These are phyloP conservation scores for Eidolon helvum DNA, from an alignment of 2,113 vertebrate species.

Conservation along the genomic window DNA sequence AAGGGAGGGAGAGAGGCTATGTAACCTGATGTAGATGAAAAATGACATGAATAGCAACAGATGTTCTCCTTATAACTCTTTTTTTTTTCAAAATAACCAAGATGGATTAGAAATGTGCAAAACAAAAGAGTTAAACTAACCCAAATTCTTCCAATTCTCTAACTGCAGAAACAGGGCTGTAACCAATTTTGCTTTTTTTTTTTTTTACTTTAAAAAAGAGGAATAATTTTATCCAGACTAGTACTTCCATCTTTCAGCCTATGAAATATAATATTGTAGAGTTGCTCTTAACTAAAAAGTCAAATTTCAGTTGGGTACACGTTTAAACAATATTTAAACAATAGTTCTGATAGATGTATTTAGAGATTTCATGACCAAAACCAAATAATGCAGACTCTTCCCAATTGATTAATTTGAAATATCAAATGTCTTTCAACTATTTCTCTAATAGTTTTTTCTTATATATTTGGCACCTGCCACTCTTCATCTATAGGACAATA, in stretches of 20 bases:
- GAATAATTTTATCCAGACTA: conserved; percentile 75
- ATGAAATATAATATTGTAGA: conserved; percentile 62
- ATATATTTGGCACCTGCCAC: conserved; percentile 46
- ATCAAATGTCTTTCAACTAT: conserved; percentile 11
- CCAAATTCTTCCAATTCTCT: conserved; percentile 73
- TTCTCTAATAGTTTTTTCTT: background rate
- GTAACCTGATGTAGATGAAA: conserved; percentile 44
- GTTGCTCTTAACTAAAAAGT: conserved; percentile 43
- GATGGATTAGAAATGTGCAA: conserved; percentile 71
- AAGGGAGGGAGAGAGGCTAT: background rate
- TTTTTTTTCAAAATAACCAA: conserved; percentile 48
- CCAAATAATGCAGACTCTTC: conserved; percentile 13
- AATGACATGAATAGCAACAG: conserved; percentile 69
- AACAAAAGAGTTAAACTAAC: conserved; percentile 66
- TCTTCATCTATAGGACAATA: conserved; percentile 21
- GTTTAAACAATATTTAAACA: conserved; percentile 32
- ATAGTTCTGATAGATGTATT: conserved; percentile 15
- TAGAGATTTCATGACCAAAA: background rate
- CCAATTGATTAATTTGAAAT: conserved; percentile 27
- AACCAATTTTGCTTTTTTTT: conserved; percentile 66
- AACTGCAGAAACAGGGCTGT: conserved; percentile 60
- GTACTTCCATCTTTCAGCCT: conserved; percentile 47
- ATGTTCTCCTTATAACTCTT: conserved; percentile 56
- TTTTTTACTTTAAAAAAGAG: conserved; percentile 20
- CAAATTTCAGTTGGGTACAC: conserved; percentile 44